Evolutionary conservation across 2,888 invertebrate genomes (phyloP).

Genomic region (Patella pellucida): DNA sequence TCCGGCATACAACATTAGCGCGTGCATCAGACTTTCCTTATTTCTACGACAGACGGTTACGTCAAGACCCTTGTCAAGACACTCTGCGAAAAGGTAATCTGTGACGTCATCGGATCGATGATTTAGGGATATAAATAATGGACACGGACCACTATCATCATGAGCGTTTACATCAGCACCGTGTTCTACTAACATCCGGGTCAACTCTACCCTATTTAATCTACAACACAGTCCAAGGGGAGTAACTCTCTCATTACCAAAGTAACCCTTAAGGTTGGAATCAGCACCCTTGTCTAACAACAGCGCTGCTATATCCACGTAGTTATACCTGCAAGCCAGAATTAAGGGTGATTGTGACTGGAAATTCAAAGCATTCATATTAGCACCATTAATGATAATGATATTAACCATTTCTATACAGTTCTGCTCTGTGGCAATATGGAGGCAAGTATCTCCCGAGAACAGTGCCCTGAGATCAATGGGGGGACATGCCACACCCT

Average conservation of each 20-base stretch:
- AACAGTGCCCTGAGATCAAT: slow-evolving; percentile 22
- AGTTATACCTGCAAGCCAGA: slow-evolving; percentile 19
- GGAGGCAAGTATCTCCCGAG: slow-evolving; percentile 21
- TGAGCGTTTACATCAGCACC: slow-evolving; percentile 18
- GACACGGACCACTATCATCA: slow-evolving; percentile 23
- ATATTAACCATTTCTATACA: slow-evolving; percentile 19
- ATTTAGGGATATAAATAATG: slow-evolving; percentile 14
- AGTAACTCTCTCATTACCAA: slow-evolving; percentile 19
- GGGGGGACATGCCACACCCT: slow-evolving; percentile 10
- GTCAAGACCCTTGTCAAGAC: slow-evolving; percentile 12
- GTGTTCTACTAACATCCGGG: slow-evolving; percentile 16
- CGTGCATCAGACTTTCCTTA: slow-evolving; percentile 17
- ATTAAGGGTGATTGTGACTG: slow-evolving; percentile 19
- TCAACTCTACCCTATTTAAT: slow-evolving; percentile 15
- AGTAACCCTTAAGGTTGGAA: slow-evolving; percentile 18
- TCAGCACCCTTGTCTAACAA: slow-evolving; percentile 15
- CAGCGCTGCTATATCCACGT: slow-evolving; percentile 13
- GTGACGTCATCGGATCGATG: slow-evolving; percentile 18
- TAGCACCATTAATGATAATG: slow-evolving; percentile 13
- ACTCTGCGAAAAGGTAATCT: slow-evolving; percentile 12
- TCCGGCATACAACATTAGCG: slow-evolving; percentile 18
- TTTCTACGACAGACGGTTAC: slow-evolving; percentile 16
- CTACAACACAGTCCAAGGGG: slow-evolving; percentile 17
- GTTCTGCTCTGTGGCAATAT: slow-evolving; percentile 24
- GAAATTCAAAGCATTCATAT: slow-evolving; percentile 18